phyloP scores from a whole-genome alignment of 2,888 invertebrate species.

The Azorinus chamasolen region DNA sequence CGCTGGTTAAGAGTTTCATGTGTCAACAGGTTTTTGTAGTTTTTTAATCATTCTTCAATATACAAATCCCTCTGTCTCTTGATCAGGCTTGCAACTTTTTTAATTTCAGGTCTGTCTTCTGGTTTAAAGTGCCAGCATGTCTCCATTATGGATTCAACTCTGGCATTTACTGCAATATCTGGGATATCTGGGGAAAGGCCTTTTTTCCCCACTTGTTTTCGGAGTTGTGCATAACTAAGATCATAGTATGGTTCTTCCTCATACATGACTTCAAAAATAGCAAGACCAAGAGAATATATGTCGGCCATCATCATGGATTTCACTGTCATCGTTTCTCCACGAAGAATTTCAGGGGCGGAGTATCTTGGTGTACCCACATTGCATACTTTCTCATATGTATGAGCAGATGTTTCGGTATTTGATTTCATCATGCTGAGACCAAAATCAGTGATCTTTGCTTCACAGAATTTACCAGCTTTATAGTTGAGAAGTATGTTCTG shows the following conservation, averaged over 20 bases:
- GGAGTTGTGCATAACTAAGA: conserved; percentile 47
- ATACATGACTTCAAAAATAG: conserved; percentile 43
- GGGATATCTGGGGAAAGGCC: conserved; percentile 32
- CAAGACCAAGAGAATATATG: conserved; percentile 49
- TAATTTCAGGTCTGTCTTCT: conserved; percentile 11
- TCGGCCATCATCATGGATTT: conserved; percentile 44
- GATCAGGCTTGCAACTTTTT: background rate
- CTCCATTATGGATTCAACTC: background rate
- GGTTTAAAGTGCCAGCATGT: conserved; percentile 18
- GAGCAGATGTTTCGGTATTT: conserved; percentile 39
- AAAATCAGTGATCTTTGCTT: conserved; percentile 66
- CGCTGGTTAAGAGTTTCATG: no score
- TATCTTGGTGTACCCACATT: conserved; percentile 61
- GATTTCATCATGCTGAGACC: conserved; percentile 66
- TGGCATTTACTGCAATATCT: background rate
- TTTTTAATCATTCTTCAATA: no score
- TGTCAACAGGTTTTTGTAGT: no score
- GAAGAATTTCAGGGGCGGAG: conserved; percentile 59
- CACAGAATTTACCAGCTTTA: conserved; percentile 11
- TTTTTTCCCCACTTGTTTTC: conserved; percentile 49
- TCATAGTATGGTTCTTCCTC: conserved; percentile 58
- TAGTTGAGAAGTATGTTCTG: conserved; percentile 62
- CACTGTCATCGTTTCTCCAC: conserved; percentile 41
- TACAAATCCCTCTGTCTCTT: background rate
- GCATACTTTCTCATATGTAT: conserved; percentile 10